Evolutionary conservation across 2,113 vertebrate genomes (phyloP).

Genomic region (Procapra przewalskii): DNA sequence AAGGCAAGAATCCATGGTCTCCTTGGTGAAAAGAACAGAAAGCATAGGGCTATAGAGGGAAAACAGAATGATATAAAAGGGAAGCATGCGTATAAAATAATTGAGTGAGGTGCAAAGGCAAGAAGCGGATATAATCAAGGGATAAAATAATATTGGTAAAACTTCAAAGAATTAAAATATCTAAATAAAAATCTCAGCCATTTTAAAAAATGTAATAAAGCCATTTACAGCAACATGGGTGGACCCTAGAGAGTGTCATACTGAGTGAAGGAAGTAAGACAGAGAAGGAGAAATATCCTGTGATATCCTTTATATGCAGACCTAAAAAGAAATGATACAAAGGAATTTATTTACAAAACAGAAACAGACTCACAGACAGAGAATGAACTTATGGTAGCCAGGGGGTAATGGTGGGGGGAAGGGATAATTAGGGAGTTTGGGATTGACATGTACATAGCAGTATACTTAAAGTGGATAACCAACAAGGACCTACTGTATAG

Average conservation of each 20-base stretch:
- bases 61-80: background rate
- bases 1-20: background rate
- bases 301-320: background rate
- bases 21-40: background rate
- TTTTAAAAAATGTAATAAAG: background rate
- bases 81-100: background rate
- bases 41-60: background rate
- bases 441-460: background rate
- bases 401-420: background rate
- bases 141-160: background rate
- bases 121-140: background rate
- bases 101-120: background rate
- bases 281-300: background rate
- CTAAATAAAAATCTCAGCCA: background rate
- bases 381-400: background rate
- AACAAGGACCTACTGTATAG: background rate
- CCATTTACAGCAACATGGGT: background rate
- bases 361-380: background rate
- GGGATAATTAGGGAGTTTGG: background rate
- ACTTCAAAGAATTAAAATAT: background rate
- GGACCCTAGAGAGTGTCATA: background rate
- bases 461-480: background rate
- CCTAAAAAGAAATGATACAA: background rate
- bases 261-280: background rate
- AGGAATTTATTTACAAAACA: background rate